Evolutionary conservation across 2,113 vertebrate species (phyloP), one percentile per base, ranked within the genome.

Genomic region (Marcusenius ussheri): DNA sequence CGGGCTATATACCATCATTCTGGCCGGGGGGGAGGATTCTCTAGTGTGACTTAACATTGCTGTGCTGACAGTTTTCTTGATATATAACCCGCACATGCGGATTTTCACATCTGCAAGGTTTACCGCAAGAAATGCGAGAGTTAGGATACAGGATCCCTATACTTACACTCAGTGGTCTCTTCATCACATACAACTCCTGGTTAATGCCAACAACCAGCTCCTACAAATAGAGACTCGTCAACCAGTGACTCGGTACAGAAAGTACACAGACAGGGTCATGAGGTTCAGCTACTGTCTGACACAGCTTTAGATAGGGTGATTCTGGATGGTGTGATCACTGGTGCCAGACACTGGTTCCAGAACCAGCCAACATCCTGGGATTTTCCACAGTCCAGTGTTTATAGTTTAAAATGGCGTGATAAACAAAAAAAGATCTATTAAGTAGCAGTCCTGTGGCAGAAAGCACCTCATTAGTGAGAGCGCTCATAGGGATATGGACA

Each of bases 111-210:
- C 86, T 19, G 90, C 53, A 42, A 21, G 5, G 86, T 89, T 90
- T 91, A 92, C 91, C 92, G 88, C 90, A 89, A 90, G 92, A 91
- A 91, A 93, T 84, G 90, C 88, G 90, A 93, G 91, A 74, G 86
- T 39, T 21, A 90, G 89, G 89, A 66, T 4, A 66, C 89, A 74
- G 88, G 10, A 31, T 50, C 53, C 92, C 89, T 92, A 93, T 92
- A 93, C 93, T 92, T 93, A 15, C 84, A 39, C 70, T 77, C 27
- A 17, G 70, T 1, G 10, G 15, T 0, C 74, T 39, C 31, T 80
- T 80, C 35, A 80, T 80, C n/a, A 80, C 11, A 15, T 35, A 15
- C 35, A 7, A 15, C 35, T 80, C 1, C 74, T 35, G 27, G 35
- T 39, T 77, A 39, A 42, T 42, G 74, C 74, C 74, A 19, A 7